Evolutionary conservation across 1,140 invertebrate species (phyloP), one percentile per base, ranked within the genome.

Genomic region (Arion vulgaris): DNA sequence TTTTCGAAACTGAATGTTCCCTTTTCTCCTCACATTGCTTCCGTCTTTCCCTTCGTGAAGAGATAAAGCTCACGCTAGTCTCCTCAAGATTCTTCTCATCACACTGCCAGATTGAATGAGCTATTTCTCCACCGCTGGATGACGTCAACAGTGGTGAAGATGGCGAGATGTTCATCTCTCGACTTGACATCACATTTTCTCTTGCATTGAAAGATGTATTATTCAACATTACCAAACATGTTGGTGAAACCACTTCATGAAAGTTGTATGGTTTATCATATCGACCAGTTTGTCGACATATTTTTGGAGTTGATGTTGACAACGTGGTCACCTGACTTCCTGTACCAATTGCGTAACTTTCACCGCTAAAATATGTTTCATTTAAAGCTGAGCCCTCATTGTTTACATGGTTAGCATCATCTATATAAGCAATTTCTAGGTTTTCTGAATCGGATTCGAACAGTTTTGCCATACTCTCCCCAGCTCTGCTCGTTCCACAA

Each of bases 401-500:
- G n/a, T 1, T 32, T 7, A 5, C 32, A 0, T 66, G n/a, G 28
- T 66, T 2, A 5, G 28, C 39, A 34, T 80, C 51, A 26, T 45
- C 39, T 38, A 66, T 32, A 23, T 32, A 39, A 4, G 62, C n/a
- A 23, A 32, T 34, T n/a, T 51, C 78, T 45, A 69, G 9, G 26
- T 9, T 51, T 23, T 51, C 66, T 28, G 62, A 41, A 51, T 80
- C 78, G 15, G 62, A 80, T 15, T 38, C 62, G 4, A 71, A 71
- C n/a, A 80, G 26, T 49, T 51, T 81, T 1, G 80, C 80, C 80
- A 81, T 53, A 28, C 80, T 71, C 71, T 81, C 80, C 32, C 80
- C 80, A 36, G 80, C 80, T 28, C 34, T 68, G 28, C 80, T 74
- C n/a, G 69, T 81, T 11, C 71, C 80, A 74, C 32, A 81, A 2